Evolutionary conservation across 1,140 invertebrate genomes (phyloP).

Genomic region (Orchesella cincta): DNA sequence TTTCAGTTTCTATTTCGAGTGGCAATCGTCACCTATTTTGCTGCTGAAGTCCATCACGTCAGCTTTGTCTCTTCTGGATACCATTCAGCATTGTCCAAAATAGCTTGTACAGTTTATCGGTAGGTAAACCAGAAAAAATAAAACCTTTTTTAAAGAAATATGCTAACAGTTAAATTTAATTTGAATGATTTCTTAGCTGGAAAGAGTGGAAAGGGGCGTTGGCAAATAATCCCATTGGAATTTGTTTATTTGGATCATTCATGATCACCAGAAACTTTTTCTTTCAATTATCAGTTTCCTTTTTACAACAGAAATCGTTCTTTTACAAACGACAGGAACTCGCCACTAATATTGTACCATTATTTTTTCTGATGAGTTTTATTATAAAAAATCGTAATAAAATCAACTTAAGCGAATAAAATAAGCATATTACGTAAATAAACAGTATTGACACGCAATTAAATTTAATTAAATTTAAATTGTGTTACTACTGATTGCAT

Average conservation of each 20-base stretch:
- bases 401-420: too few relatives aligned
- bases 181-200: too few relatives aligned
- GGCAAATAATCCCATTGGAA: background rate
- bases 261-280: constrained; percentile 13
- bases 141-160: too few relatives aligned
- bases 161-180: too few relatives aligned
- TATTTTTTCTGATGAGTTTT: too few relatives aligned
- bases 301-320: constrained; percentile 18
- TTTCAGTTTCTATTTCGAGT: background rate
- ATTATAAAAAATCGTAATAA: too few relatives aligned
- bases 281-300: constrained; percentile 1
- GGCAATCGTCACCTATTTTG: background rate
- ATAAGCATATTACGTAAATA: too few relatives aligned
- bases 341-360: too few relatives aligned
- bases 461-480: too few relatives aligned
- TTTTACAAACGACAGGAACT: background rate
- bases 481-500: too few relatives aligned
- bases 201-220: background rate
- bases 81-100: background rate
- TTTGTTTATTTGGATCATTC: constrained; percentile 5
- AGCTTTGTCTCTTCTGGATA: background rate
- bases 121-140: too few relatives aligned
- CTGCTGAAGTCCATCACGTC: background rate
- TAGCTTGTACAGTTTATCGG: background rate
- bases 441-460: too few relatives aligned